Percentiles rank a stretch among this genome's conserved stretches.
phyloP scores from a whole-genome alignment of 2,888 invertebrate genomes.

The Calameuta pallipes region DNA sequence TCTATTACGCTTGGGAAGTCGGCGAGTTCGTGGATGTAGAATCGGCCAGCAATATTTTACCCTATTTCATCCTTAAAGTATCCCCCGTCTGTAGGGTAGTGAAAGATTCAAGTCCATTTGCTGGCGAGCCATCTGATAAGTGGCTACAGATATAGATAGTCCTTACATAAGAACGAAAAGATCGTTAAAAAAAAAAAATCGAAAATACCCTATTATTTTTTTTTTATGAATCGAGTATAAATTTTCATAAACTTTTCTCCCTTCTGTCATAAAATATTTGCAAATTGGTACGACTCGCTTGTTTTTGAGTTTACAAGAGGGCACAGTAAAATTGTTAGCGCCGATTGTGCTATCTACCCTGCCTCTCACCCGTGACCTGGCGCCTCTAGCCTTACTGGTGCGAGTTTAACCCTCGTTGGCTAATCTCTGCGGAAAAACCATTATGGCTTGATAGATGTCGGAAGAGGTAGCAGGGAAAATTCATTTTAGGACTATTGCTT shows the following conservation, averaged over 20 bases:
- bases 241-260: too few relatives aligned
- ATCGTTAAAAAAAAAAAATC: neutral
- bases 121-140: slow-evolving; percentile 22
- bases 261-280: too few relatives aligned
- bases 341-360: too few relatives aligned
- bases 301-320: too few relatives aligned
- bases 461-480: neutral
- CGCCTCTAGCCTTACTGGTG: too few relatives aligned
- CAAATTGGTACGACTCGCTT: too few relatives aligned
- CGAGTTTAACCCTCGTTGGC: too few relatives aligned
- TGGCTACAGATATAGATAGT: neutral
- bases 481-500: slow-evolving; percentile 1
- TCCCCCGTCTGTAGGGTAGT: slow-evolving; percentile 12
- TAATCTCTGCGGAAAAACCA: too few relatives aligned
- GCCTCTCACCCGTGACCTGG: too few relatives aligned
- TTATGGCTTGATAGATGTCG: neutral
- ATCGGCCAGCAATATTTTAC: slow-evolving; percentile 45
- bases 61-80: slow-evolving; percentile 20
- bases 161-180: neutral
- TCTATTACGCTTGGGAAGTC: slow-evolving; percentile 32
- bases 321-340: too few relatives aligned
- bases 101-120: slow-evolving; percentile 35
- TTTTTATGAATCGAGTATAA: too few relatives aligned
- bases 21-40: slow-evolving; percentile 38
- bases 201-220: too few relatives aligned